Evolutionary conservation across 2,888 invertebrate genomes (phyloP), one percentile per base, ranked within the genome.

Genomic region (Crematogaster levior): DNA sequence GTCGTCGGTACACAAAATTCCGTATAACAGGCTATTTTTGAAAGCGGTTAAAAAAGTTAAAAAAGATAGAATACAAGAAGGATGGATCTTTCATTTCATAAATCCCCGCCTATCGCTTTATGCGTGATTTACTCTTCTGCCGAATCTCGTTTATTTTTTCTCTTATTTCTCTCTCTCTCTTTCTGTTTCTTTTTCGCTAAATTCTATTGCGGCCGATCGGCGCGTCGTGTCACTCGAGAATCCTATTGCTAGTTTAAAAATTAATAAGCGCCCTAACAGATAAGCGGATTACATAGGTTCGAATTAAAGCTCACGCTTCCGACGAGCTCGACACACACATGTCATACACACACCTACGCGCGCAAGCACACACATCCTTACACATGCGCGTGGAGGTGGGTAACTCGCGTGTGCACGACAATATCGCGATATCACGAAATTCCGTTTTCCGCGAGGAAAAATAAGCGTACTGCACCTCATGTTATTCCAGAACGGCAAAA

Each of bases 271-370:
- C 60, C 73, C 63, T 46, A 56, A 61, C 53, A 74, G 79, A 68
- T 84, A 89, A 89, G 89, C 84, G 81, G 88, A 89, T 89, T 87
- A 87, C 73, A 61, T 37, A 61, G 79, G 37, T 70, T 60, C 74
- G 82, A 81, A 88, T 86, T 86, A 85, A 83, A 88, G 75, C 81
- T 74, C 88, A 60, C 77, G 79, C 34, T 84, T 77, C 83, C 82
- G 72, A 43, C 21, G 72, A 43, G 80, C 73, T 56, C 66, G 66
- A 83, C 79, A 30, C 51, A 34, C 24, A 18, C 24, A 70, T 66
- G 75, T 81, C n/a, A 83, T 75, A 30, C 51, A 34, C 24, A 18
- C 24, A 70, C 73, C 72, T 81, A 40, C 80, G 63, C 56, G 0
- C 6, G 34, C 34, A 34, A n/a, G n/a, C 37, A 30, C 27, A 56